Evolutionary conservation across 1,140 invertebrate species (phyloP), one percentile per base, ranked within the genome.

Genomic region (Rhyacophila brunnea): DNA sequence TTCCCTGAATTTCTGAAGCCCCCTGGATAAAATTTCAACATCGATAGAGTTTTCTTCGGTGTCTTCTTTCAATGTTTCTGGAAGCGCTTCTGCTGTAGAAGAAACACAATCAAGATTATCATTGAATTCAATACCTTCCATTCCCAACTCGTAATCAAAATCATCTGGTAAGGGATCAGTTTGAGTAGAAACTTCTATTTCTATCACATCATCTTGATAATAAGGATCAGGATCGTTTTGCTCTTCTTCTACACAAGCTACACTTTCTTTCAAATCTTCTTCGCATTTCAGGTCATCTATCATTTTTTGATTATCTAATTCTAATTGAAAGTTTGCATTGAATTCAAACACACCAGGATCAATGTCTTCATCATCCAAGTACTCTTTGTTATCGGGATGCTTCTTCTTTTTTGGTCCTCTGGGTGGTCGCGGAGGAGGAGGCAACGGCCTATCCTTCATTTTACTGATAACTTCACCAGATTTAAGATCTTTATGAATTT

Each of bases 151-250:
- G 67, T 88, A 88, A 18, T 87, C 79, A 56, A 89, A 81, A 66
- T 90, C 88, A 68, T 91, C 88, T 0, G 89, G 87, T 15, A 91
- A 66, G 0, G 89, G 87, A 73, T 92, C 90, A 0, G 90, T 92
- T 74, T 92, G 90, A 0, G 88, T 91, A 0, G 87, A 89, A 1
- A 88, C 84, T 64, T 87, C 87, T 15, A 85, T 84, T 73, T 91
- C 86, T 38, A 83, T 66, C 20, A 79, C 57, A 61, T 71, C 67
- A 52, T 73, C 70, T 34, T 56, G 14, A 58, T 70, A 44, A 47
- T 57, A 60, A 11, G 48, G 20, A 11, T 59, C 45, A 35, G 10
- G 1, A 11, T n/a, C 14, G 1, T 40, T 17, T 6, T 42, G 45
- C 18, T 17, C 11, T 6, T 38, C 28, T 47, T 17, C 28, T 35